Evolutionary conservation across 1,140 invertebrate genomes (phyloP), one percentile per base, ranked within the genome.

Genomic region (Nixonia krombeini): DNA sequence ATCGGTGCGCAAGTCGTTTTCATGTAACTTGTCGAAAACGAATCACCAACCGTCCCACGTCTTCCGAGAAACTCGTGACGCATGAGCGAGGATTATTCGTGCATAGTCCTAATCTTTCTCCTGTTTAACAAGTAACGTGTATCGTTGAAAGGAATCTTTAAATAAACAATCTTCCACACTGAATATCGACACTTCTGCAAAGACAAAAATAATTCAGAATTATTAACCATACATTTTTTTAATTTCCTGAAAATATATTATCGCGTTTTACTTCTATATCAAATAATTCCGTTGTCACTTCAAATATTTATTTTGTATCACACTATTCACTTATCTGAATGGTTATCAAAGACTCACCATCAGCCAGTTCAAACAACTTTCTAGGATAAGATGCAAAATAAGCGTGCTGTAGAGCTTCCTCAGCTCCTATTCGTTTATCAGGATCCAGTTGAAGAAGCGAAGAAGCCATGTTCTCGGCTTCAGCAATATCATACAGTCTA

Each of bases 381-480:
- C 88, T 90, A 76, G 96, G 96, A 83, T 98, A 89, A 72, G 92
- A 90, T 57, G 89, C 86, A 87, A 98, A 99, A 86, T 97, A 99
- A 69, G 90, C 87, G 86, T 99, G 96, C 59, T 88, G 87, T 79
- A 98, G 90, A 21, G 97, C 97, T 55, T 92, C 88, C 42, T 93
- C 89, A 28, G 97, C 96, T 41, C 94, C 91, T 79, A 98, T 90
- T 80, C 97, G 89, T 70, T 92, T 86, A 75, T 90, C 86, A 18
- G 97, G 96, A 87, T 96, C 93, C 49, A 98, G 89, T 88, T 97
- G 89, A 46, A 98, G 88, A 69, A 97, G 89, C 57, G 91, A 88
- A 42, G 89, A 89, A 40, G 95, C 95, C 86, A 97, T 90, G 69
- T 90, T 90, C 86, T 98, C 96, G 58, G 95, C 94, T 85, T 96